These are phyloP conservation scores for Dexiosoma caninum DNA, from an alignment of 2,888 invertebrate species.

Conservation along the genomic window DNA sequence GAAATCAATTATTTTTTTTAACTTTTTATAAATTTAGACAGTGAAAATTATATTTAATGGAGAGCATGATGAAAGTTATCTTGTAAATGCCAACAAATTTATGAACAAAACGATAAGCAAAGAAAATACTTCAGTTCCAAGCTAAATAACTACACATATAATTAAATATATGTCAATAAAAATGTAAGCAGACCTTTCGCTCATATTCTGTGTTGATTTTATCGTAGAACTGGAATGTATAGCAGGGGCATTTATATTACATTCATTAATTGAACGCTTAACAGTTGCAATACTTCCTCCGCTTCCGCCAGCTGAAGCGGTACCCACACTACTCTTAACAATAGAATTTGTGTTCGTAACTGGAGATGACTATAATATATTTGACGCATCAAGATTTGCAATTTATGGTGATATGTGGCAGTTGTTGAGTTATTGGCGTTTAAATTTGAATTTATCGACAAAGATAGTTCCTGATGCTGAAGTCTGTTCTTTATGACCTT, in stretches of 20 bases:
- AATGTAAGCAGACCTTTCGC: slow-evolving; percentile 74
- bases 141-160: no score
- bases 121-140: no score
- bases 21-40: no score
- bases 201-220: slow-evolving; percentile 76
- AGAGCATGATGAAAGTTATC: no score
- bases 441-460: slow-evolving; percentile 57
- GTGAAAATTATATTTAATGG: no score
- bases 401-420: slow-evolving; percentile 85
- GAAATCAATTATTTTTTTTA: no score
- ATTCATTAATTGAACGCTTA: slow-evolving; percentile 52
- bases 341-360: slow-evolving; percentile 66
- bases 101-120: no score
- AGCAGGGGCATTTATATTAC: slow-evolving; percentile 70
- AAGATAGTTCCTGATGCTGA: slow-evolving; percentile 63
- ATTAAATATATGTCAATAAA: background rate
- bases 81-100: no score
- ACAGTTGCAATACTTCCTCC: slow-evolving; percentile 23
- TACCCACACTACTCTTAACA: slow-evolving; percentile 38
- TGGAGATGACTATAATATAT: slow-evolving; percentile 44
- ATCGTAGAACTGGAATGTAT: slow-evolving; percentile 74
- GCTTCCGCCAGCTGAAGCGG: background rate
- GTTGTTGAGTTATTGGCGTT: slow-evolving; percentile 51
- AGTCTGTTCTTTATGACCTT: slow-evolving; percentile 82
- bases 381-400: slow-evolving; percentile 86